Percentiles rank a stretch among this genome's conserved stretches.
Conservation (phyloP, 2,888 invertebrate species). For the Steromphala cineraria region DNA sequence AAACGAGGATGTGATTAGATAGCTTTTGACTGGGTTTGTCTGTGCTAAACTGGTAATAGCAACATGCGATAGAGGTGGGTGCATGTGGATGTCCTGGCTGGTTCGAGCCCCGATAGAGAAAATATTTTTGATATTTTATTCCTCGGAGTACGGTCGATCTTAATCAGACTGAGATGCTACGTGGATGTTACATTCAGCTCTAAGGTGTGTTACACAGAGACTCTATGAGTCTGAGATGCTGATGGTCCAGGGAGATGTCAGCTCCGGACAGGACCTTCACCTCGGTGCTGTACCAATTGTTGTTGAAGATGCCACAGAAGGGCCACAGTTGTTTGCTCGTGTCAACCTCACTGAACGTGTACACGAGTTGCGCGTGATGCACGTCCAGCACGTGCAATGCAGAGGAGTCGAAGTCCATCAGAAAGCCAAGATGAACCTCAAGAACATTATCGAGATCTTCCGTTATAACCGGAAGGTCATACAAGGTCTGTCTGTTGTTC, state of each 20-base stretch:
- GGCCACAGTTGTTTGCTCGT: neutral
- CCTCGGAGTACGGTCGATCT: too few species aligned
- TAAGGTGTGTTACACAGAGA: neutral
- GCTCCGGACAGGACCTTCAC: neutral
- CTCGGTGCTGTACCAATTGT: slow-evolving; percentile 8
- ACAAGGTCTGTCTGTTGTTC: neutral
- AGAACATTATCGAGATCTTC: neutral
- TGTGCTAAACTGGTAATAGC: too few species aligned
- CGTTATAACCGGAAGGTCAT: neutral
- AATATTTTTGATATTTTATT: too few species aligned
- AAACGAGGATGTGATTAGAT: too few species aligned
- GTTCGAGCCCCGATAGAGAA: too few species aligned
- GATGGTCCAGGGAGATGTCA: neutral
- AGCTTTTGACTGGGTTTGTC: too few species aligned
- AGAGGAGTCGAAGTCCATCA: neutral
- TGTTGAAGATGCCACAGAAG: neutral
- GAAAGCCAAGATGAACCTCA: neutral
- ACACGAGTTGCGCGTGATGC: neutral
- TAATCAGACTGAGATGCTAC: too few species aligned
- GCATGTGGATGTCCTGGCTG: too few species aligned
- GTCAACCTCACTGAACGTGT: neutral
- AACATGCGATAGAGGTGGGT: too few species aligned
- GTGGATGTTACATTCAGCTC: too few species aligned
- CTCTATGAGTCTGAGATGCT: neutral
- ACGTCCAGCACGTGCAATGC: neutral